Conservation (phyloP, 2,113 vertebrate genomes). For the Muscicapa adusta region DNA sequence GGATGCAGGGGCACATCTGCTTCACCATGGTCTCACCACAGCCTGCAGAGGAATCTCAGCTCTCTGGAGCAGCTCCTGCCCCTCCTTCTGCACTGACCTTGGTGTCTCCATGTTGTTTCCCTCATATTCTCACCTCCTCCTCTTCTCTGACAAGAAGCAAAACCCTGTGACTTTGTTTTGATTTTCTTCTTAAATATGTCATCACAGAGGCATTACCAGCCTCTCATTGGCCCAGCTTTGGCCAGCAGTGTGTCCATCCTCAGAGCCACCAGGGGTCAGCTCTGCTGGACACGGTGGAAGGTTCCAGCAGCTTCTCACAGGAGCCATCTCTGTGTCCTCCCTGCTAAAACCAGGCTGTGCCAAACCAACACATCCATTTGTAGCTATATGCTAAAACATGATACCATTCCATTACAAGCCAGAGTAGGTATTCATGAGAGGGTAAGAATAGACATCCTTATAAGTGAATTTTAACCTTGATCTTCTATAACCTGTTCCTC, state of each 20-base stretch:
- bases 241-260: background rate
- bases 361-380: background rate
- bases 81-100: background rate
- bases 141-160: background rate
- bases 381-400: background rate
- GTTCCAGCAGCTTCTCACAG: background rate
- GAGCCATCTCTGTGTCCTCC: background rate
- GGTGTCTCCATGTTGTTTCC: background rate
- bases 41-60: background rate
- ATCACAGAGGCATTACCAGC: background rate
- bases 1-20: background rate
- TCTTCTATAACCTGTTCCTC: background rate
- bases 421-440: background rate
- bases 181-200: background rate
- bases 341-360: background rate
- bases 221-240: background rate
- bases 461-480: background rate
- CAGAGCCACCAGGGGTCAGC: background rate
- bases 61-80: accelerated
- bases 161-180: accelerated
- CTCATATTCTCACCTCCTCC: background rate
- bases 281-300: background rate
- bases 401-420: background rate
- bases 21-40: accelerated
- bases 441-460: background rate